Percentiles rank a stretch among this genome's conserved stretches.
These are phyloP conservation scores for Myiozetetes cayanensis DNA, from an alignment of 2,113 vertebrate species.

Conservation along the genomic window DNA sequence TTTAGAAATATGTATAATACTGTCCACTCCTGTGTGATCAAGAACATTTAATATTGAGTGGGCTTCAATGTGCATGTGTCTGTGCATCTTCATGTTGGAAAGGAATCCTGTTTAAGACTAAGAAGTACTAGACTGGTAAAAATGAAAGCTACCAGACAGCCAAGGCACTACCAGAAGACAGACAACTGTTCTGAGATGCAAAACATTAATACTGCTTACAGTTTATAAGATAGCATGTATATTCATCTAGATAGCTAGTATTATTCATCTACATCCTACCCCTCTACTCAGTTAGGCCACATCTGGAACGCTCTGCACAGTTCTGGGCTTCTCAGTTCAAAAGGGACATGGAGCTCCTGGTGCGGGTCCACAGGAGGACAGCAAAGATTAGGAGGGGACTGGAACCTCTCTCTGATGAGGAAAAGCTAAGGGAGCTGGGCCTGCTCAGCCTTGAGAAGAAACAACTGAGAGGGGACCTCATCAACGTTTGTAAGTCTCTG, in stretches of 20 bases:
- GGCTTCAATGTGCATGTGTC: neutral
- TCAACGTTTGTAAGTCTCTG: neutral
- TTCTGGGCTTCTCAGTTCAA: neutral
- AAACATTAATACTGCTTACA: neutral
- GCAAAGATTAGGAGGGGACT: neutral
- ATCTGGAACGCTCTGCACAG: neutral
- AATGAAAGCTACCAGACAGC: neutral
- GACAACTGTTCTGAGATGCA: neutral
- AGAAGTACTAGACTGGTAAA: neutral
- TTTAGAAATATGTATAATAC: neutral
- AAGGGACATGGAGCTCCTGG: neutral
- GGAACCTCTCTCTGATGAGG: rapidly evolving
- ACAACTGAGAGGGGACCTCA: neutral
- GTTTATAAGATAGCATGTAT: neutral
- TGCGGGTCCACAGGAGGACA: neutral
- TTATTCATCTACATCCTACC: neutral
- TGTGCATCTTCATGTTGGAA: neutral
- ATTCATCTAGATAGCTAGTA: neutral
- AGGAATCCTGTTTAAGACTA: neutral
- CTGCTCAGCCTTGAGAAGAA: neutral
- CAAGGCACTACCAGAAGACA: neutral
- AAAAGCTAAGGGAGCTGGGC: neutral
- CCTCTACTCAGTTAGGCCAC: neutral
- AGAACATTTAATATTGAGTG: neutral
- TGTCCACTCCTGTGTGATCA: neutral